phyloP scores from a whole-genome alignment of 2,888 invertebrate species.

The Ormyrus pomaceus region DNA sequence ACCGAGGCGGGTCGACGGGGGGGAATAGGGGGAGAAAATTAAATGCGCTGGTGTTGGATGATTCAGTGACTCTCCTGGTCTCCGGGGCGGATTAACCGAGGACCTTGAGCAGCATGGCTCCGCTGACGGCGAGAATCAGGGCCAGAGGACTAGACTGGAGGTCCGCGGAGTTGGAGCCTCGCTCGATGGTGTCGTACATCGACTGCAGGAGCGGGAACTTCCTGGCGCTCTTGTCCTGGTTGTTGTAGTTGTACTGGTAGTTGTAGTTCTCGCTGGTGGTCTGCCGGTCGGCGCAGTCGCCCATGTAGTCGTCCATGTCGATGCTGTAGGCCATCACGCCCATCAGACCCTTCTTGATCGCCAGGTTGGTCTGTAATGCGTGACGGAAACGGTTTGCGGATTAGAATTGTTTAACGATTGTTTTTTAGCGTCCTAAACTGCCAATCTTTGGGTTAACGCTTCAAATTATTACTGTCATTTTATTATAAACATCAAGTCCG shows the following conservation, averaged over 20 bases:
- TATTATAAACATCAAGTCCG: too few species aligned
- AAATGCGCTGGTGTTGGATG: constrained; percentile 1
- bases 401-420: too few species aligned
- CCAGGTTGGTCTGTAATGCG: constrained; percentile 32
- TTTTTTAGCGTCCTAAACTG: too few species aligned
- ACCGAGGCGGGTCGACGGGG: too few species aligned
- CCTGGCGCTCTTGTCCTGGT: not conserved
- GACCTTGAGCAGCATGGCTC: not conserved
- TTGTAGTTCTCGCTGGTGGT: not conserved
- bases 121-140: not conserved
- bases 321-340: constrained; percentile 94
- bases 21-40: not conserved
- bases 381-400: too few species aligned
- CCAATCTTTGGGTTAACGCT: too few species aligned
- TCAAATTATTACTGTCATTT: too few species aligned
- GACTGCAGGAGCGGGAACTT: constrained; percentile 42
- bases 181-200: constrained; percentile 43
- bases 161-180: constrained; percentile 14
- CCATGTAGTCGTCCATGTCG: constrained; percentile 91
- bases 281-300: constrained; percentile 77
- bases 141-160: constrained; percentile 13
- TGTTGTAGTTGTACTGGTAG: constrained; percentile 8
- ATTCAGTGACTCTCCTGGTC: not conserved
- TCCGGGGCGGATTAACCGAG: constrained; percentile 1
- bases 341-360: constrained; percentile 76